phyloP scores from a whole-genome alignment of 2,888 invertebrate species.

The Microplitis manilae region DNA sequence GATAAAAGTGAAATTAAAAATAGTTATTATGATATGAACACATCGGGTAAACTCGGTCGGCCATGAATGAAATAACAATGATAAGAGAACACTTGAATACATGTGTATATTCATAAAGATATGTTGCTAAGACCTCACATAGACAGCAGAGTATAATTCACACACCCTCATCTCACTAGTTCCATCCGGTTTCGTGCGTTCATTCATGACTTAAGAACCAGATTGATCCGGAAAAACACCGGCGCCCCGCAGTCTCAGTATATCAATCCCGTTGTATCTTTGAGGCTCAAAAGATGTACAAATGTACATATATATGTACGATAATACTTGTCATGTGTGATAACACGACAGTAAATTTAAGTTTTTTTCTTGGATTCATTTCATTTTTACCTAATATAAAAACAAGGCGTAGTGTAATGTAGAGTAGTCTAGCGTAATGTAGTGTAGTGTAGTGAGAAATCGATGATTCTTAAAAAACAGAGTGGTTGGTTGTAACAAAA shows the following conservation, averaged over 20 bases:
- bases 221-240: conserved; percentile 58
- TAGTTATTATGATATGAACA: background rate
- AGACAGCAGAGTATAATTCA: conserved; percentile 46
- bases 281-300: conserved; percentile 5
- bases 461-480: background rate
- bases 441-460: background rate
- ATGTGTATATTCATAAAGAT: conserved; percentile 16
- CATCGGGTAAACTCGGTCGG: background rate
- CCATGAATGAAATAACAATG: conserved; percentile 15
- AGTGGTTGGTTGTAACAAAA: background rate
- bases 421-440: background rate
- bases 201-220: conserved; percentile 55
- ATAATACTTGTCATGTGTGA: background rate
- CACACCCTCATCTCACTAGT: conserved; percentile 49
- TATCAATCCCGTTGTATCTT: conserved; percentile 15
- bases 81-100: background rate
- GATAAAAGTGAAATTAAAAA: background rate
- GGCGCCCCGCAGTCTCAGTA: conserved; percentile 55
- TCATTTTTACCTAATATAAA: background rate
- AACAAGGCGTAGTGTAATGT: too few species aligned
- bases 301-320: background rate
- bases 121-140: conserved; percentile 4
- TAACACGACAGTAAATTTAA: background rate
- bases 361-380: background rate
- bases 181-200: conserved; percentile 57